Evolutionary conservation across 1,140 invertebrate species (phyloP), one percentile per base, ranked within the genome.

Genomic region (Pogonomyrmex californicus): DNA sequence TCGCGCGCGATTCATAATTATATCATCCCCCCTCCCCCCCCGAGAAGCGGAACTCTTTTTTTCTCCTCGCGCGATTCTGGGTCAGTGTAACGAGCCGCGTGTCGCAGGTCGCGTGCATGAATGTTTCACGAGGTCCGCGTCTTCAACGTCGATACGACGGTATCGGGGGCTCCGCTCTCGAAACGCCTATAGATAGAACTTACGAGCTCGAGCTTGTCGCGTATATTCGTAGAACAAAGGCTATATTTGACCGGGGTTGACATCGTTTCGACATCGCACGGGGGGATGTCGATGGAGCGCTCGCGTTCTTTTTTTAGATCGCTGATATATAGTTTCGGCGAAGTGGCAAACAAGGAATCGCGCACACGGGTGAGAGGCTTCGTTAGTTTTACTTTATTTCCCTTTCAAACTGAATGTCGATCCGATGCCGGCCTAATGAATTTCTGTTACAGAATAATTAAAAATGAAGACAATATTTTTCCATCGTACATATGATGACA

Each of bases 171-270:
- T 23, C 75, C 77, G 23, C 56, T 90, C 85, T 79, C 23, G 60
- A 65, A 78, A 63, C 30, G 78, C 14, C 58, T 87, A 89, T 90
- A 90, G 73, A 86, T 76, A 71, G 75, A 68, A 77, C 56, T 56
- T 66, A 23, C 63, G 38, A 76, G 33, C 54, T 17, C 38, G 58
- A 62, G 65, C 68, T 73, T 36, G 33, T 12, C 41, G 68, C 68
- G n/a, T 83, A 83, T 83, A 83, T 83, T 83, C 79, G 68, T 41
- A n/a, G 79, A 73, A 71, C 17, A 47, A 30, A 30, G 17, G 79
- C 79, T 83, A 83, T 83, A 83, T 83, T 75, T 75, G 79, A 83
- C 33, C 44, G 30, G 38, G 70, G 66, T 58, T 82, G 79, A 83
- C 79, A 83, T 12, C 54, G 54, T 83, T 75, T 73, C 54, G 51